Evolutionary conservation across 2,113 vertebrate genomes (phyloP).

Genomic region (Ceyx cyanopectus): DNA sequence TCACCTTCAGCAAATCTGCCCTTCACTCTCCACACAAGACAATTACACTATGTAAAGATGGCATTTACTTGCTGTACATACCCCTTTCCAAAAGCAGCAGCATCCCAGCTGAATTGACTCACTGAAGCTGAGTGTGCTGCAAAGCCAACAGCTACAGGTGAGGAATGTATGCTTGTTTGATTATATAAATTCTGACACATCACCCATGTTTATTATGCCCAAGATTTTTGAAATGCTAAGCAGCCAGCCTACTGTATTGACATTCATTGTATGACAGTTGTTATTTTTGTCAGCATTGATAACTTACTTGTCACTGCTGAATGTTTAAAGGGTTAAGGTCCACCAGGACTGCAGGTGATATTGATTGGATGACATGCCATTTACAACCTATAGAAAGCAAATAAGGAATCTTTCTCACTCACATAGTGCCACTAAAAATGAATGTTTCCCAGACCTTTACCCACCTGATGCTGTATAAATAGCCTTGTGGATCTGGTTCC

Average conservation of each 20-base stretch:
- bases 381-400: not conserved
- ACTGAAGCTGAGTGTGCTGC: fast-evolving
- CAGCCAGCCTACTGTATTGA: not conserved
- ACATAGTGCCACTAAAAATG: not conserved
- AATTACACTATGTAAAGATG: fast-evolving
- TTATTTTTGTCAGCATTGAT: not conserved
- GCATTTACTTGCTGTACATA: not conserved
- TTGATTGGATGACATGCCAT: not conserved
- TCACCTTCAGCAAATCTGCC: not conserved
- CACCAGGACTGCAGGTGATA: not conserved
- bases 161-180: fast-evolving
- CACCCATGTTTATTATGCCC: not conserved
- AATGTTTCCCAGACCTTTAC: not conserved
- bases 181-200: not conserved
- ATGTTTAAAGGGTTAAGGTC: not conserved
- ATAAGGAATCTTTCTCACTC: not conserved
- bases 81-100: fast-evolving
- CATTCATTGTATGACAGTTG: not conserved
- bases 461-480: not conserved
- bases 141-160: not conserved
- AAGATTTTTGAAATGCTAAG: not conserved
- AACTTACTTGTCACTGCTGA: not conserved
- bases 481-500: not conserved
- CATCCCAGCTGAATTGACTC: not conserved
- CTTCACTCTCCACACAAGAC: not conserved